Evolutionary conservation across 1,140 invertebrate genomes (phyloP).

Genomic region (Cheumatopsyche charites): DNA sequence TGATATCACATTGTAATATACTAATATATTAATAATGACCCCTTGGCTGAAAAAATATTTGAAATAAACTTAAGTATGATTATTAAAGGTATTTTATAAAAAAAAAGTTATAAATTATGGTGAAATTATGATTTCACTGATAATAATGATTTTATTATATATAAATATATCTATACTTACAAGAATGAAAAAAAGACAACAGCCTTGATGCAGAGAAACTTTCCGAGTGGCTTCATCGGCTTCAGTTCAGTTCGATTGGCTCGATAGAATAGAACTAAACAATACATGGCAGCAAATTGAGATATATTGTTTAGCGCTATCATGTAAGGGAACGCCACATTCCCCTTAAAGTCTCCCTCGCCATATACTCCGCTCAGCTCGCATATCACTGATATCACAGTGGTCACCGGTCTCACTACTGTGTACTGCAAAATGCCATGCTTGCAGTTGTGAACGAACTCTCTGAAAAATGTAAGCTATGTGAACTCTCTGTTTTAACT

Average conservation of each 20-base stretch:
- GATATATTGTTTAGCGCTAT: conserved; percentile 92
- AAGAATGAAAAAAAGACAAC: conserved; percentile 96
- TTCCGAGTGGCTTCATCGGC: conserved; percentile 92
- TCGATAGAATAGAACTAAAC: conserved; percentile 91
- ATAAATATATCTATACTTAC: background rate
- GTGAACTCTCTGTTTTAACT: too few relatives aligned
- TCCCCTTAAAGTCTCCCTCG: conserved; percentile 85
- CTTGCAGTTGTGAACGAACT: conserved; percentile 93
- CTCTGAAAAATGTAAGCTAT: too few relatives aligned
- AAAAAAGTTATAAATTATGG: conserved; percentile 4
- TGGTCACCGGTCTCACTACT: conserved; percentile 85
- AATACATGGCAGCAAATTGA: conserved; percentile 97
- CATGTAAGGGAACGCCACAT: conserved; percentile 89
- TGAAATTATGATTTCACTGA: too few relatives aligned
- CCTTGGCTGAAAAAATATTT: conserved; percentile 89
- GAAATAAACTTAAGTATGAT: conserved; percentile 50
- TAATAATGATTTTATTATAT: too few relatives aligned
- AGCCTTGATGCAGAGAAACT: conserved; percentile 98
- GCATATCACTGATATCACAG: conserved; percentile 88
- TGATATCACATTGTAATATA: conserved; percentile 71
- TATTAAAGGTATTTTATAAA: background rate
- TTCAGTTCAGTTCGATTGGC: conserved; percentile 85
- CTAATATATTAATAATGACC: conserved; percentile 85
- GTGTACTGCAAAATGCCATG: conserved; percentile 96
- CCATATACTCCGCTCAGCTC: conserved; percentile 85